phyloP scores from a whole-genome alignment of 2,797 vertebrate species.

The Hydrocynus forskahlii region DNA sequence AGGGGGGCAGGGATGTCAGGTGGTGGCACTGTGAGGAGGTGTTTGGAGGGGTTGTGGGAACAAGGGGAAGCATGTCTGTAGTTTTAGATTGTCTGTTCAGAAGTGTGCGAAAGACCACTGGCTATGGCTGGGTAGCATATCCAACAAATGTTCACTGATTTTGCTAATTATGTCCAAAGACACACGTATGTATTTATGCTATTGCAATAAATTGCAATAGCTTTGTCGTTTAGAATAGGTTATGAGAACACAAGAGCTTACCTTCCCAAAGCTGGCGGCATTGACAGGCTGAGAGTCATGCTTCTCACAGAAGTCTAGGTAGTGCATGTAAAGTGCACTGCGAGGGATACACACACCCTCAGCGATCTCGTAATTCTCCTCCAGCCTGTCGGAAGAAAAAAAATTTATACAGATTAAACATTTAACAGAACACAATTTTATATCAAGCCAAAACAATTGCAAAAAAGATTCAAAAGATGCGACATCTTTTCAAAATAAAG shows the following conservation, averaged over 20 bases:
- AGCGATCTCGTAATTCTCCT: conserved; percentile 98
- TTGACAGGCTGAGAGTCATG: conserved; percentile 97
- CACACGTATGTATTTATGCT: not conserved
- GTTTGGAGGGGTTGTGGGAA: conserved; percentile 85
- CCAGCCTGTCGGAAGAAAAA: conserved; percentile 82
- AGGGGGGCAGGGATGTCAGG: conserved; percentile 69
- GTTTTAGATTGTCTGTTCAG: conserved; percentile 74
- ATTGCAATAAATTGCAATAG: not conserved
- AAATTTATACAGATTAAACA: not conserved
- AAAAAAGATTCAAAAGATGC: not conserved
- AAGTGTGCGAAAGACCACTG: conserved; percentile 50
- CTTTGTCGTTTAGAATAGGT: not conserved
- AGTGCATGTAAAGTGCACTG: conserved; percentile 99
- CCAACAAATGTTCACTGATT: conserved; percentile 8
- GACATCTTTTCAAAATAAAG: not conserved
- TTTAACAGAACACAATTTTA: not conserved
- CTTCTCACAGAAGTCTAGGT: conserved; percentile 98
- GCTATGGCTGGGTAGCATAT: conserved; percentile 7
- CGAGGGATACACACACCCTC: conserved; percentile 98
- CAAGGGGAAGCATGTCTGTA: conserved; percentile 73
- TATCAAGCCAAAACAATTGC: not conserved
- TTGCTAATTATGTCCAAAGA: not conserved
- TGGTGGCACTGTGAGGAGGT: conserved; percentile 71
- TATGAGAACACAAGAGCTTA: conserved; percentile 60
- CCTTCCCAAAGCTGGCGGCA: conserved; percentile 98